Percentiles rank a stretch among this genome's conserved stretches.
Evolutionary conservation across 2,797 vertebrate genomes (phyloP).

Genomic region (Pterois miles): DNA sequence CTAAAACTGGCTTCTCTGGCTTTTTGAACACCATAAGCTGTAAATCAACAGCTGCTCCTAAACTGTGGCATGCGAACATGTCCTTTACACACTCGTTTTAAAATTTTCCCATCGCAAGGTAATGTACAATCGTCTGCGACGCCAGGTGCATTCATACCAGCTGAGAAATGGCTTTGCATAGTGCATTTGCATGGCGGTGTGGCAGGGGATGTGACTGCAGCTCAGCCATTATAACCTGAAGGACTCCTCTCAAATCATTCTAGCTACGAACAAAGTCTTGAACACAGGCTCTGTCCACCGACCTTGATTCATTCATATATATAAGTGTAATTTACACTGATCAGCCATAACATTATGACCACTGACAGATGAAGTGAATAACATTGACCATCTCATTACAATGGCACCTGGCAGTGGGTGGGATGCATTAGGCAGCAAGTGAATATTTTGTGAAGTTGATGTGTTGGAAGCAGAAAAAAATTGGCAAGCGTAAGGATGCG

Average conservation of each 20-base stretch:
- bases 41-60: not conserved
- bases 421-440: too few relatives aligned
- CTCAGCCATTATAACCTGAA: not conserved
- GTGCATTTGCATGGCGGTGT: constrained; percentile 72
- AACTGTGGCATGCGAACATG: not conserved
- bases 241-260: not conserved
- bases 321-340: not conserved
- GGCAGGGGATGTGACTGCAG: constrained; percentile 5
- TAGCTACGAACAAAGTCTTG: not conserved
- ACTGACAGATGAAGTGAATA: too few relatives aligned
- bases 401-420: too few relatives aligned
- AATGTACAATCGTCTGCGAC: not conserved
- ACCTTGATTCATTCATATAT: not conserved
- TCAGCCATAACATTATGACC: too few relatives aligned
- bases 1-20: not conserved
- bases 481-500: too few relatives aligned
- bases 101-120: not conserved
- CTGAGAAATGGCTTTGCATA: constrained; percentile 75
- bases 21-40: not conserved
- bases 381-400: too few relatives aligned
- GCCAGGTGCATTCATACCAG: constrained; percentile 7
- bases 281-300: not conserved
- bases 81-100: not conserved
- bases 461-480: too few relatives aligned
- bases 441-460: too few relatives aligned